Evolutionary conservation across 2,888 invertebrate species (phyloP).

Genomic region (Drosophila kambysellisi): DNA sequence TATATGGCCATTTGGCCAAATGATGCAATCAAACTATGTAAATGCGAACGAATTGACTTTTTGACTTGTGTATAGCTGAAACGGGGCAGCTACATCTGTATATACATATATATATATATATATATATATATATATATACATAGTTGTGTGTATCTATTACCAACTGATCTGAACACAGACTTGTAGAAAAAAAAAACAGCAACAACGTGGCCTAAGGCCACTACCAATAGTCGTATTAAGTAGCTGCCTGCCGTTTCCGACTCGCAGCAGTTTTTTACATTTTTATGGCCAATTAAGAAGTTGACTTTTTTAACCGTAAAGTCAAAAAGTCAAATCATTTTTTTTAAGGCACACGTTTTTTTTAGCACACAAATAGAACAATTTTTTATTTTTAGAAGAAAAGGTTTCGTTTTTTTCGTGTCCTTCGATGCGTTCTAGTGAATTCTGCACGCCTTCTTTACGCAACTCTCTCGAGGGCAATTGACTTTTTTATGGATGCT

Average conservation of each 20-base stretch:
- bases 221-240: slow-evolving; percentile 55
- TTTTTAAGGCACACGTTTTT: slow-evolving; percentile 48
- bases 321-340: slow-evolving; percentile 74
- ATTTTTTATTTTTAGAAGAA: slow-evolving; percentile 8
- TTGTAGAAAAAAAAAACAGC: slow-evolving; percentile 4
- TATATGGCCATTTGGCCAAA: slow-evolving; percentile 71
- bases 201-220: slow-evolving; percentile 33
- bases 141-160: neutral
- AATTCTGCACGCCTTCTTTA: slow-evolving; percentile 66
- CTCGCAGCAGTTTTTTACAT: slow-evolving; percentile 38
- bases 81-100: slow-evolving; percentile 35
- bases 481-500: slow-evolving; percentile 68
- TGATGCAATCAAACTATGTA: slow-evolving; percentile 82
- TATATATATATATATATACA: slow-evolving; percentile 1
- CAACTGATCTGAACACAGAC: neutral
- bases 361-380: slow-evolving; percentile 23
- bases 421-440: slow-evolving; percentile 56
- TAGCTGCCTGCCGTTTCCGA: slow-evolving; percentile 67
- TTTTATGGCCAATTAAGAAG: slow-evolving; percentile 75
- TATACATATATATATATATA: neutral
- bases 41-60: slow-evolving; percentile 67
- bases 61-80: slow-evolving; percentile 47
- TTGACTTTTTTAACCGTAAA: slow-evolving; percentile 74
- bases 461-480: slow-evolving; percentile 65
- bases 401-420: slow-evolving; percentile 31